These are phyloP conservation scores for Chouioia cunea DNA, from an alignment of 2,888 invertebrate genomes.

Conservation along the genomic window DNA sequence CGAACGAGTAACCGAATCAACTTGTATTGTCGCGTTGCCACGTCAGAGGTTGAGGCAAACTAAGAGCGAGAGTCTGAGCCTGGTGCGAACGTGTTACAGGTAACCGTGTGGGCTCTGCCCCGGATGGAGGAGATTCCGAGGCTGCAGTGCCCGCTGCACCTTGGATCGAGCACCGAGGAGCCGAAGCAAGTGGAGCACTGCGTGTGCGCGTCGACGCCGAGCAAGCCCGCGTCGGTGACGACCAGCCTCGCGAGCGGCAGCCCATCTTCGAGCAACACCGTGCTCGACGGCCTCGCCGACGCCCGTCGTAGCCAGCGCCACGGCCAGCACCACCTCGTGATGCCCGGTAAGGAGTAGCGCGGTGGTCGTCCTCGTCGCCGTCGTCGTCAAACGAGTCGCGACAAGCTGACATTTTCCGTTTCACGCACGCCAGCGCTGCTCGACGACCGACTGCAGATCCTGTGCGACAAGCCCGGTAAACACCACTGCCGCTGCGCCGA, in stretches of 20 bases:
- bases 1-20: too few relatives aligned
- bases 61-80: slow-evolving; percentile 2
- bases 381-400: slow-evolving; percentile 3
- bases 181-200: neutral
- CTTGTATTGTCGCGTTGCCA: slow-evolving; percentile 9
- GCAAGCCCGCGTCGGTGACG: slow-evolving; percentile 50
- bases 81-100: slow-evolving; percentile 59
- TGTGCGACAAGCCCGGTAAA: slow-evolving; percentile 81
- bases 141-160: slow-evolving; percentile 71
- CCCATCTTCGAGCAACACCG: slow-evolving; percentile 6
- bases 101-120: slow-evolving; percentile 75
- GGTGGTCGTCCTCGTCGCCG: neutral
- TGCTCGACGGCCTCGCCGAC: too few relatives aligned
- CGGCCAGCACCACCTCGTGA: slow-evolving; percentile 58
- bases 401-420: slow-evolving; percentile 12
- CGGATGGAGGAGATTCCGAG: slow-evolving; percentile 80
- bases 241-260: neutral
- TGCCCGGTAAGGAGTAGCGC: slow-evolving; percentile 57
- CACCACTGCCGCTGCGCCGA: slow-evolving; percentile 78
- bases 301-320: slow-evolving; percentile 50
- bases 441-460: slow-evolving; percentile 80
- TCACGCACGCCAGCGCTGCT: slow-evolving; percentile 71
- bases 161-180: slow-evolving; percentile 47
- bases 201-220: slow-evolving; percentile 62
- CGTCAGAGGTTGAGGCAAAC: slow-evolving; percentile 23